Percentiles rank a stretch among this genome's conserved stretches.
Conservation (phyloP, 2,888 invertebrate genomes). For the Quadriops clusia region DNA sequence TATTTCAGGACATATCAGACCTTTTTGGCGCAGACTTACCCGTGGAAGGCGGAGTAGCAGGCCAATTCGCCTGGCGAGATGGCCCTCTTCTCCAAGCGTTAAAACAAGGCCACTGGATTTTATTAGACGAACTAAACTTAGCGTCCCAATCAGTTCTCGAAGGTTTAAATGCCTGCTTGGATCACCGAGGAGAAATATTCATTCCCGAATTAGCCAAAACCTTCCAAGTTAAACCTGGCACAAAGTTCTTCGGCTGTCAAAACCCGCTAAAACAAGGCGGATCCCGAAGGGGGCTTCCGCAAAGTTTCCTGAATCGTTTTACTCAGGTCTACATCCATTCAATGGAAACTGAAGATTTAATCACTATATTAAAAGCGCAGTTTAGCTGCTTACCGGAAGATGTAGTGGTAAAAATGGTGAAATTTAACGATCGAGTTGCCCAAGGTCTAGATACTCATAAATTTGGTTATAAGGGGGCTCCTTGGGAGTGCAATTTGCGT, state of each 20-base stretch:
- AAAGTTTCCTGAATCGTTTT: slow-evolving; percentile 94
- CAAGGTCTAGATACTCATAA: slow-evolving; percentile 50
- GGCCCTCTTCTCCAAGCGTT: slow-evolving; percentile 90
- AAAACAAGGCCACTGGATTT: slow-evolving; percentile 88
- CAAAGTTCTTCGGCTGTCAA: slow-evolving; percentile 92
- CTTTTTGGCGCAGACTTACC: slow-evolving; percentile 97
- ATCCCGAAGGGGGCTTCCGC: slow-evolving; percentile 86
- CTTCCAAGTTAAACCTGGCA: slow-evolving; percentile 64
- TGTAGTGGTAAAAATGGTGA: slow-evolving; percentile 58
- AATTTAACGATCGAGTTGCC: slow-evolving; percentile 61
- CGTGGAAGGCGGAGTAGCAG: slow-evolving; percentile 71
- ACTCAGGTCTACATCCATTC: slow-evolving; percentile 72
- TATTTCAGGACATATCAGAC: slow-evolving; percentile 78
- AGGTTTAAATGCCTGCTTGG: slow-evolving; percentile 95
- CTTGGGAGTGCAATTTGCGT: slow-evolving; percentile 95
- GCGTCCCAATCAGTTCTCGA: slow-evolving; percentile 98
- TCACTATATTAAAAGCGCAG: slow-evolving; percentile 52
- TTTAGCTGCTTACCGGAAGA: slow-evolving; percentile 49
- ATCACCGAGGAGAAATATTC: slow-evolving; percentile 92
- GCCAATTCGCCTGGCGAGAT: slow-evolving; percentile 91
- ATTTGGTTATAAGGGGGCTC: slow-evolving; percentile 76
- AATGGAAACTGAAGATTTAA: slow-evolving; percentile 52
- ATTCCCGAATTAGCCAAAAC: slow-evolving; percentile 87
- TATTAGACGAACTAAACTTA: slow-evolving; percentile 94
- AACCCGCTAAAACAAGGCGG: slow-evolving; percentile 96